phyloP scores from a whole-genome alignment of 2,797 vertebrate species.

The Rhabdophis nuchalis region DNA sequence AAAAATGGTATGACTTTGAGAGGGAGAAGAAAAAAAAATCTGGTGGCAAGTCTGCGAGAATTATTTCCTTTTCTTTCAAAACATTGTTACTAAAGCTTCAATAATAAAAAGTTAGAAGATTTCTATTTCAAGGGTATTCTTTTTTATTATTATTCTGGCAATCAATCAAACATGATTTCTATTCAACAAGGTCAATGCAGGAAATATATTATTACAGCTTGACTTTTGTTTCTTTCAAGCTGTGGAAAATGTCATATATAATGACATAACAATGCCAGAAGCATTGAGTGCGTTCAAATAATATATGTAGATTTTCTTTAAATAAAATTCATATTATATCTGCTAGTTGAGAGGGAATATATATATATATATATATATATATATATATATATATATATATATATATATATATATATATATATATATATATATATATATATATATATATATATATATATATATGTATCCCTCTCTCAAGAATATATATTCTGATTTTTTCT shows the following conservation, averaged over 20 bases:
- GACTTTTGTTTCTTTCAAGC: constrained; percentile 43
- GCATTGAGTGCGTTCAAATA: constrained; percentile 35
- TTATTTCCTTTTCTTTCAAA: neutral
- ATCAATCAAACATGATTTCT: constrained; percentile 47
- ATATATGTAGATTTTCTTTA: constrained; percentile 34
- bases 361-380: neutral
- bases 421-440: neutral
- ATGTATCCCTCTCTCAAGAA: neutral
- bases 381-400: neutral
- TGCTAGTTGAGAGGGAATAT: neutral
- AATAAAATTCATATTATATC: constrained; percentile 39
- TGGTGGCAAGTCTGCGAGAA: neutral
- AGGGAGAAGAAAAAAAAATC: neutral
- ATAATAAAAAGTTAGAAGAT: constrained; percentile 24
- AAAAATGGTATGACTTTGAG: neutral
- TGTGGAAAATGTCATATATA: constrained; percentile 55
- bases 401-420: constrained; percentile 17
- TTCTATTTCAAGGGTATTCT: constrained; percentile 48
- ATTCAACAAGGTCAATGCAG: constrained; percentile 34
- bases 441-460: neutral
- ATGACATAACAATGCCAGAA: constrained; percentile 48
- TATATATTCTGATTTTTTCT: neutral
- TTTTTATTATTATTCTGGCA: constrained; percentile 27
- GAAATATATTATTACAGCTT: constrained; percentile 33
- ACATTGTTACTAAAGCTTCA: constrained; percentile 23